A percentile compares a stretch with the other conserved stretches of the same genome.
Conservation (phyloP, 2,113 vertebrate genomes). For the Gavia stellata region DNA sequence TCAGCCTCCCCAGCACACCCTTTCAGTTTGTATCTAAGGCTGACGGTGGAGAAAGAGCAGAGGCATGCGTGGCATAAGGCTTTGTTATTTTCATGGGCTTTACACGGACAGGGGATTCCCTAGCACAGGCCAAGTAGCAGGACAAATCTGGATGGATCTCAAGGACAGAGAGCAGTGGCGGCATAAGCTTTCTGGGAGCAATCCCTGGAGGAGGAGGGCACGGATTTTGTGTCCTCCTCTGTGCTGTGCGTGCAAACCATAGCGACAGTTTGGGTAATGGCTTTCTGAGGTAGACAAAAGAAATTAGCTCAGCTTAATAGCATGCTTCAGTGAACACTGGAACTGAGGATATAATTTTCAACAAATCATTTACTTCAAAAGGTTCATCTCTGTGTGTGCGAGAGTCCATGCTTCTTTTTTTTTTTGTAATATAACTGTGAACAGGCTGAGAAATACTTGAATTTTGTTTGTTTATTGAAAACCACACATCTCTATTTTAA, state of each 20-base stretch:
- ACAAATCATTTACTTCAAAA: neutral
- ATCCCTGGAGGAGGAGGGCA: neutral
- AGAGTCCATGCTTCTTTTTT: neutral
- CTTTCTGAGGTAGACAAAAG: neutral
- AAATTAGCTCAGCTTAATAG: neutral
- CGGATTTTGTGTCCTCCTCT: neutral
- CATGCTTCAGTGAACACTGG: neutral
- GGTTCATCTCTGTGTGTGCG: neutral
- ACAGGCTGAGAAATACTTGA: neutral
- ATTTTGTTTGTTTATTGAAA: neutral
- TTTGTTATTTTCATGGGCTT: neutral
- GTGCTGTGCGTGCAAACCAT: accelerated
- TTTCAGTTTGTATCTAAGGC: neutral
- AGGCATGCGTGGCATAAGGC: neutral
- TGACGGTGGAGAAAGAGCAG: neutral
- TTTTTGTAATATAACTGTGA: neutral
- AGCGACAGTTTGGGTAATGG: neutral
- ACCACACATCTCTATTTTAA: neutral
- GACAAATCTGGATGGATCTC: neutral
- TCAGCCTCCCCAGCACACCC: neutral
- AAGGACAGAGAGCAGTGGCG: neutral
- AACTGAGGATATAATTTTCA: neutral
- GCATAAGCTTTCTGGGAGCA: neutral
- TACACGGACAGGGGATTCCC: neutral
- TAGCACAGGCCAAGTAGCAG: neutral